Evolutionary conservation across 35 echinoderm and acorn worm genomes (phyloP), one percentile per base, ranked within the genome.

Genomic region (Heliocidaris erythrogramma): DNA sequence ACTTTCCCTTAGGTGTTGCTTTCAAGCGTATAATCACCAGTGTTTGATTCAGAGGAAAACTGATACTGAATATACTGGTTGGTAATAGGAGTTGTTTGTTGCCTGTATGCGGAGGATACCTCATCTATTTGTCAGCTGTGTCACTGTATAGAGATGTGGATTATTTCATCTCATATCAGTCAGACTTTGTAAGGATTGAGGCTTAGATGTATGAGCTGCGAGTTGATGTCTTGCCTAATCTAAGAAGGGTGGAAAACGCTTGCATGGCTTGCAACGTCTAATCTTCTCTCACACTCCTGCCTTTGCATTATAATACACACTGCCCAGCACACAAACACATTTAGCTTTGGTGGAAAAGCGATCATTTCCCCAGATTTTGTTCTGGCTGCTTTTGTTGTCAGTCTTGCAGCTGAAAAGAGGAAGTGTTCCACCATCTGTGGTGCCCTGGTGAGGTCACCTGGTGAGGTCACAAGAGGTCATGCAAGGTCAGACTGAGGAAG

Each of bases 401-500:
- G 12, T 60, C 59, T 18, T 14, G 59, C 59, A 60, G 59, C 65
- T 78, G 65, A 18, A 78, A 78, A n/a, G 65, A 78, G 65, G 65
- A 89, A 89, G 87, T 89, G 87, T 48, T 89, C 87, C 87, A 89
- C 31, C 87, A 89, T 32, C 30, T 89, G 87, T 48, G 7, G 87
- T 89, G 87, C 47, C 87, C 87, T 89, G 87, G 47, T 89, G 29
- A 14, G 47, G 87, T 78, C 65, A 89, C 87, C 87, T 89, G 87
- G 47, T 89, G 29, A 14, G 47, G 87, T 78, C 65, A 27, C 31
- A 13, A 89, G 47, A 89, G 87, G 87, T 89, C 87, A 89, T 32
- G 12, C 9, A 13, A 48, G 87, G 87, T 89, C 87, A 89, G 87
- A 89, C 87, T 42, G 87, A 89, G 87, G 87, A 89, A 47, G 87